Conservation (phyloP, 2,113 vertebrate species). For the Protobothrops mucrosquamatus region DNA sequence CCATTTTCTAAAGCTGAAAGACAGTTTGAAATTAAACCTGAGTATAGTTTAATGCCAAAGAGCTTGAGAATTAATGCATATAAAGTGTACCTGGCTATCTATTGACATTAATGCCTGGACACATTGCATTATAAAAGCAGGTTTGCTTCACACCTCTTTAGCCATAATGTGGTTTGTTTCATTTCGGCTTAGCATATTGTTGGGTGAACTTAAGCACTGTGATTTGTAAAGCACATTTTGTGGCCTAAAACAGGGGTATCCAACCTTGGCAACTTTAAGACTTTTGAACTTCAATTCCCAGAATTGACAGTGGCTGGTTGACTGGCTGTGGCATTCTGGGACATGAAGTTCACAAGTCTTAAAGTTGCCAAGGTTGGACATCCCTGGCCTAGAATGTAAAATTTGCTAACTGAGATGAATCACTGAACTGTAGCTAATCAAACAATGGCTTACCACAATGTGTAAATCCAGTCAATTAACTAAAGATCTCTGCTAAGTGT, state of each 20-base stretch:
- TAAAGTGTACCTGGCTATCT: neutral
- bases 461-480: neutral
- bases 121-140: neutral
- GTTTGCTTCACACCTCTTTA: neutral
- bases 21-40: neutral
- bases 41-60: neutral
- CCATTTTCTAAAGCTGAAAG: neutral
- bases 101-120: neutral
- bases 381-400: neutral
- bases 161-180: neutral
- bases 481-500: neutral
- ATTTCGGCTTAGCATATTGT: neutral
- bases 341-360: neutral
- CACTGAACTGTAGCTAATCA: neutral
- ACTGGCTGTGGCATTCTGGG: neutral
- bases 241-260: neutral
- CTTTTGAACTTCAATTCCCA: neutral
- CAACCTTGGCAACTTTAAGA: neutral
- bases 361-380: neutral
- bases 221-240: neutral
- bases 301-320: neutral
- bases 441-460: neutral
- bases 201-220: neutral
- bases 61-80: neutral
- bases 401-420: neutral